Base-by-base conservation (phyloP, 2,888 invertebrate species). In the Drosophila planitibia region DNA sequence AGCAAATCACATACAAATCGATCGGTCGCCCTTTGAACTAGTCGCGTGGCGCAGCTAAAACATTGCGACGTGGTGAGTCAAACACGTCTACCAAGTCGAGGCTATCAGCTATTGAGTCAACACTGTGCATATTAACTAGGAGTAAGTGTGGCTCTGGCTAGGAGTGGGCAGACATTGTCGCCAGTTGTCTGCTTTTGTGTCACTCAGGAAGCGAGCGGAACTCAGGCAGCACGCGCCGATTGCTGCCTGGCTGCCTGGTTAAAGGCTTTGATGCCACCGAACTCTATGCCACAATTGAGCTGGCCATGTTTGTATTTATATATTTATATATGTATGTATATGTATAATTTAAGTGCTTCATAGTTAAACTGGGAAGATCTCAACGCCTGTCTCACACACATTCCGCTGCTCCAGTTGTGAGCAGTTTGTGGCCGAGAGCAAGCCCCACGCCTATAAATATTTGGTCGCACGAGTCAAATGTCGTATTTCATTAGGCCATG, bases 401-500 rank as follows among this genome's bases (percentile, higher is more conserved):
- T 41, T 54, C 63, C 54, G 25, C 64, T 79, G 70, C 74, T 77
- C 75, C 51, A 75, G 61, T 75, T 78, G 78, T 30, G 39, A 47
- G 47, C 52, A n/a, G 32, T 60, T 44, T 44, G 71, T 79, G 72
- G 87, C 87, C 87, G 62, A 74, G 74, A 82, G 87, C 87, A 76
- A 83, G 85, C 87, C 87, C 16, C 87, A 89, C 87, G 89, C 87
- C 89, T 73, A 89, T 88, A 89, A 89, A 86, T 83, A 72, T 44
- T 22, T 76, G 63, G 58, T 61, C 77, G 85, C 84, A 82, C 86
- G 86, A 89, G 86, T 89, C 86, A 86, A 86, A 86, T 84, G 86
- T 86, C 85, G 86, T 86, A 87, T 89, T 87, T 87, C 84, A 89
- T 87, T 87, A 89, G 83, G 67, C 68, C 82, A 89, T 89, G 86